phyloP scores from a whole-genome alignment of 2,888 invertebrate species.

The Tenthredo mesomela region DNA sequence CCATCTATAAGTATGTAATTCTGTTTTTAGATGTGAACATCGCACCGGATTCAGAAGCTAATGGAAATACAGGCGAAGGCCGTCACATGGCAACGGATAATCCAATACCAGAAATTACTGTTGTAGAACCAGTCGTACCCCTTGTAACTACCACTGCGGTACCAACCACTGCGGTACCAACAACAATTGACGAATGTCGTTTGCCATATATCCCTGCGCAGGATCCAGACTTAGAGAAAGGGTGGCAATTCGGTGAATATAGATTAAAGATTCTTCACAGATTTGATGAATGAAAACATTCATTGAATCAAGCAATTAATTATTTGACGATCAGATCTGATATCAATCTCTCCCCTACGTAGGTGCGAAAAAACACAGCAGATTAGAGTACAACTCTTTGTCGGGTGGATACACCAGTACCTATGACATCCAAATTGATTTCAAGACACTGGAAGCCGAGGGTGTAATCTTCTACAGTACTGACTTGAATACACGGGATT shows the following conservation, averaged over 20 bases:
- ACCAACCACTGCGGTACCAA: constrained; percentile 65
- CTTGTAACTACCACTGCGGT: constrained; percentile 60
- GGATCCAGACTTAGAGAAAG: constrained; percentile 80
- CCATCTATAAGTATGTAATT: background rate
- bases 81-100: constrained; percentile 35
- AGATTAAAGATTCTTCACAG: background rate
- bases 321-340: background rate
- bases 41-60: constrained; percentile 53
- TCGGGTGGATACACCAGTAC: constrained; percentile 82
- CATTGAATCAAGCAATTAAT: background rate
- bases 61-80: constrained; percentile 16
- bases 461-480: constrained; percentile 92
- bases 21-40: constrained; percentile 60
- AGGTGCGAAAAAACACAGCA: constrained; percentile 85
- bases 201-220: constrained; percentile 80
- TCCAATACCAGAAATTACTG: constrained; percentile 61
- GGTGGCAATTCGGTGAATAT: constrained; percentile 83
- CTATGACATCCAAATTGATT: constrained; percentile 88
- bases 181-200: constrained; percentile 76
- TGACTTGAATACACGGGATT: constrained; percentile 83
- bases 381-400: constrained; percentile 85
- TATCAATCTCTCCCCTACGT: constrained; percentile 56
- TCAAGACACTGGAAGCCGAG: constrained; percentile 88
- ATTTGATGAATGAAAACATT: background rate
- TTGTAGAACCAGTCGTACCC: constrained; percentile 59